Evolutionary conservation across 2,888 invertebrate species (phyloP).

Genomic region (Sinodicranocentrus sp.): DNA sequence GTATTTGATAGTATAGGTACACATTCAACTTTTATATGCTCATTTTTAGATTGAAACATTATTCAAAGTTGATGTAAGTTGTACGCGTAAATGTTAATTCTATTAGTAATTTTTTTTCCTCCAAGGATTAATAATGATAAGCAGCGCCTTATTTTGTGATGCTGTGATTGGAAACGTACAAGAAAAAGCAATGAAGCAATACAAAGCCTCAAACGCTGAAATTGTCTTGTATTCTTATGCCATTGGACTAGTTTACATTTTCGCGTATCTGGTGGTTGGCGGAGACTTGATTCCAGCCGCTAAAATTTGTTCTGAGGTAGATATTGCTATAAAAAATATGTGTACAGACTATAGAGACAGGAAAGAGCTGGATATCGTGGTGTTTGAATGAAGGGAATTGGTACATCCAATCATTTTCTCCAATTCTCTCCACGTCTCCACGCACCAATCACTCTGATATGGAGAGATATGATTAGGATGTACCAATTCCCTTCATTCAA

Average conservation of each 20-base stretch:
- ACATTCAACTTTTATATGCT: not conserved
- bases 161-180: constrained; percentile 98
- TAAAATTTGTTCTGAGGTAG: constrained; percentile 87
- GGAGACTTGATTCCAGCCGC: constrained; percentile 88
- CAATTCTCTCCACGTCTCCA: not conserved
- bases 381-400: no score
- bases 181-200: constrained; percentile 94
- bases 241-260: constrained; percentile 90
- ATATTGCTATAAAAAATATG: no score
- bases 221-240: constrained; percentile 95
- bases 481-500: no score
- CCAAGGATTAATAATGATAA: constrained; percentile 80
- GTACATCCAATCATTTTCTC: not conserved
- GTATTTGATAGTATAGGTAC: constrained; percentile 82
- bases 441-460: no score
- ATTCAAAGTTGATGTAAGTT: no score
- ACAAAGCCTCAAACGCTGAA: constrained; percentile 91
- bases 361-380: no score
- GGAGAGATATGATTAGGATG: no score
- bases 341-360: no score
- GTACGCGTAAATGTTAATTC: not conserved
- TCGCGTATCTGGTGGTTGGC: constrained; percentile 85
- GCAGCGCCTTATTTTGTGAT: constrained; percentile 92
- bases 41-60: not conserved
- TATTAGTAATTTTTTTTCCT: constrained; percentile 5